Percentiles rank a stretch among this genome's conserved stretches.
These are phyloP conservation scores for Spodoptera exigua DNA, from an alignment of 2,888 invertebrate genomes.

Conservation along the genomic window DNA sequence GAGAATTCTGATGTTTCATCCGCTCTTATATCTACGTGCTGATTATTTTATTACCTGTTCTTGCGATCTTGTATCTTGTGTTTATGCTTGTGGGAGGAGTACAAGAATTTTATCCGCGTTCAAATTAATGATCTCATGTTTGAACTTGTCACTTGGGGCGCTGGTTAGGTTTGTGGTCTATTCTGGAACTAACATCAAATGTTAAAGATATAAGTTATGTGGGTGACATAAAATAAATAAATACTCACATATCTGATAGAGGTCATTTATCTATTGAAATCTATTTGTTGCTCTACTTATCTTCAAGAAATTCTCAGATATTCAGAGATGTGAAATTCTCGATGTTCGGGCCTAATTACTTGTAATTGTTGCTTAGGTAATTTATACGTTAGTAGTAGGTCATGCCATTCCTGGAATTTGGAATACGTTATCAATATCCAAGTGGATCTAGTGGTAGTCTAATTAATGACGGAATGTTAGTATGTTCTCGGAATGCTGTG, in stretches of 20 bases:
- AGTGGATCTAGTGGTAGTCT: conserved; percentile 1
- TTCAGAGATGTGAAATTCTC: not conserved
- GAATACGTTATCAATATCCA: conserved; percentile 15
- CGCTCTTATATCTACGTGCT: conserved; percentile 27
- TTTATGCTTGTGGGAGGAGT: conserved; percentile 3
- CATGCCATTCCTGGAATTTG: conserved; percentile 18
- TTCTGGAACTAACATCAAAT: too few species aligned
- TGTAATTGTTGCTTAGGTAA: not conserved
- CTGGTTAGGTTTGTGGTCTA: too few species aligned
- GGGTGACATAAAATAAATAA: too few species aligned
- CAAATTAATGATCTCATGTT: too few species aligned
- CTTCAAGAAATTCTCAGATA: too few species aligned
- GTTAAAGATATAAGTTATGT: too few species aligned
- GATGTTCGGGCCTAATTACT: not conserved
- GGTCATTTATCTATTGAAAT: too few species aligned
- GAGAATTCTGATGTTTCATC: conserved; percentile 59
- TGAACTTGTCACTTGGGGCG: too few species aligned
- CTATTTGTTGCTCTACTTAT: too few species aligned
- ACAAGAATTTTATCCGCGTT: not conserved
- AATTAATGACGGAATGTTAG: conserved; percentile 19
- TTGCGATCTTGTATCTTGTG: conserved; percentile 1
- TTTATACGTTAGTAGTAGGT: conserved; percentile 9
- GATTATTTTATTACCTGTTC: conserved; percentile 44
- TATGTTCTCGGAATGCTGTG: not conserved
- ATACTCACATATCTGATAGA: too few species aligned